Base-by-base conservation (phyloP, 2,888 invertebrate species). In the Polydesmus complanatus region DNA sequence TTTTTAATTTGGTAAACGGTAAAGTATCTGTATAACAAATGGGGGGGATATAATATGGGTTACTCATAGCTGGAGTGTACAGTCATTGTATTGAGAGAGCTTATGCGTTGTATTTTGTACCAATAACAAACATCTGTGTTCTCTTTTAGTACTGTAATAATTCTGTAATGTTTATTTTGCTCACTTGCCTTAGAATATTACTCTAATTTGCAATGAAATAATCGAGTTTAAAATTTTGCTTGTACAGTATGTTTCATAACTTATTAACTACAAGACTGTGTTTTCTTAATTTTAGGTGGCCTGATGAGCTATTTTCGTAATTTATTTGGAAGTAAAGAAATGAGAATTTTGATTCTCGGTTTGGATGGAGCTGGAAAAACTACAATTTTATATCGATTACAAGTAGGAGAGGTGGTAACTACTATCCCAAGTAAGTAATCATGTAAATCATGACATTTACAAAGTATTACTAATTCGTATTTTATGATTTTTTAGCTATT, bases 381-480 rank as follows among this genome's bases (percentile, higher is more conserved):
- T 0, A 98, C 98, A 64, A 98, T 98, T 76, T 78, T 99, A 65
- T 97, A 98, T 77, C 86, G 89, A 77, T 75, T 97, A 71, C 96
- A 98, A 82, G 97, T 97, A 62, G 95, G 96, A 21, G 96, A 96
- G 78, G 95, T 97, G 61, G 96, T 97, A 26, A 96, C 96, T 56
- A 97, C 97, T 47, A 97, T 78, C 52, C 69, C 69, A 52, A 69
- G 68, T 68, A 64, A 62, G 63, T 60, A 51, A n/a, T 51, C n/a
- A 51, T 51, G 5, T 51, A 51, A 51, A 14, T 8, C 52, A 8
- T 19, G 21, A 48, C 11, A 11, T 18, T 27, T 5, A 11, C 25
- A 8, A 25, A 25, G 18, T 27, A 58, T 60, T 56, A n/a, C 22
- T 56, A 21, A 19, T 60, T 8, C 37, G 5, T n/a, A n/a, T n/a